Base-by-base conservation (phyloP, 1,140 invertebrate genomes). In the Dendrolimus kikuchii region DNA sequence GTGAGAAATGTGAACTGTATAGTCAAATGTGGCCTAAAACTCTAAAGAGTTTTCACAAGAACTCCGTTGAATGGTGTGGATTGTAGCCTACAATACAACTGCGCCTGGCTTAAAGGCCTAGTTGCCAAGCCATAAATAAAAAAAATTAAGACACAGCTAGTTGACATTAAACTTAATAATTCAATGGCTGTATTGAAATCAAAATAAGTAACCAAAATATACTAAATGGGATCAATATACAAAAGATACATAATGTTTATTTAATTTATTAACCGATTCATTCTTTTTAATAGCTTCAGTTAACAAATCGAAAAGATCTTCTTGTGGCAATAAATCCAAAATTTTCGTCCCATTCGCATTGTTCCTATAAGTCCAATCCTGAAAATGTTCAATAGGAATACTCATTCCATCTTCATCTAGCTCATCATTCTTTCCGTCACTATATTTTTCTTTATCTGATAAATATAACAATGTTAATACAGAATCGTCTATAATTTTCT, bases 381-480 rank as follows among this genome's bases (percentile, higher is more conserved):
- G 56, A 59, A 70, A 72, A 5, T 53, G 4, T 36, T 59, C 48
- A 7, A 7, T n/a, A 23, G 53, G 46, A 50, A 73, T 71, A 49
- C 60, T 67, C 40, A 76, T 50, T 38, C 60, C 66, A 38, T 57
- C 46, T 0, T 53, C 23, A 5, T 51, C 43, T 38, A 48, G 38
- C 5, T 56, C 44, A 46, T 62, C 47, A 6, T 8, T 7, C 8
- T 50, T 57, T 4, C 7, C 5, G 2, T 51, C 40, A 6, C 53
- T 55, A 23, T 1, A 23, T 53, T 69, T 72, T 52, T 74, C 69
- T 9, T 57, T 55, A 47, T 70, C 67, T 36, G 66, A 72, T 51
- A 74, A 57, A 54, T 74, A 72, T 7, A 70, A 40, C 36, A 70
- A 53, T 5, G 65, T 74, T 38, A 71, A 42, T 36, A 68, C 43